Evolutionary conservation across 2,797 vertebrate genomes (phyloP).

Genomic region (Rhyacichthys aspro): DNA sequence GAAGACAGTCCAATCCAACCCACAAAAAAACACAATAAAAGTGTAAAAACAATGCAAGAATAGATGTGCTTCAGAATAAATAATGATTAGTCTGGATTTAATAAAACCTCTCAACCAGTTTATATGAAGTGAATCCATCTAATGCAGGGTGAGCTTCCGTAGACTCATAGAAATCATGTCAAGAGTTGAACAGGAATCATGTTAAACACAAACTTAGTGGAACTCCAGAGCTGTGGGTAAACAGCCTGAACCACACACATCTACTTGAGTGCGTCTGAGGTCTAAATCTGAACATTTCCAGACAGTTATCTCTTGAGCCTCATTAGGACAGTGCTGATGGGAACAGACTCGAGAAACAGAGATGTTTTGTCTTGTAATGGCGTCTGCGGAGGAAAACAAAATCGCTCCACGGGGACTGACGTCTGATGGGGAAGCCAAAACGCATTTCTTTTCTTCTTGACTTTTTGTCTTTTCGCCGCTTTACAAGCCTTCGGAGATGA

Average conservation of each 20-base stretch:
- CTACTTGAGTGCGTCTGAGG: conserved; percentile 7
- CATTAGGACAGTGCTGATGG: conserved; percentile 48
- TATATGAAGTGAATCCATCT: too few species aligned
- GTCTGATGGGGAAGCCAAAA: conserved; percentile 40
- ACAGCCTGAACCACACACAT: neutral
- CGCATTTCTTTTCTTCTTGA: conserved; percentile 26
- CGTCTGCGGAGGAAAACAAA: conserved; percentile 39
- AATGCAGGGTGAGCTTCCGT: neutral
- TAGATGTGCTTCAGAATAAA: too few species aligned
- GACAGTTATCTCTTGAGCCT: conserved; percentile 60
- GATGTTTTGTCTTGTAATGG: conserved; percentile 57
- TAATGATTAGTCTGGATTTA: too few species aligned
- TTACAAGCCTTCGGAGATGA: conserved; percentile 27
- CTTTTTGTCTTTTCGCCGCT: neutral
- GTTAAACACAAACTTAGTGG: neutral
- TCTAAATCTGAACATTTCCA: conserved; percentile 24
- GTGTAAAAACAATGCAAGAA: too few species aligned
- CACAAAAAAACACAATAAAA: too few species aligned
- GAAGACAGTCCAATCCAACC: too few species aligned
- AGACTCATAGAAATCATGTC: neutral
- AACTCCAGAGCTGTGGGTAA: neutral
- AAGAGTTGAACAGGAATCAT: neutral
- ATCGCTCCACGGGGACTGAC: conserved; percentile 48
- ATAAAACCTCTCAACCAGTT: too few species aligned
- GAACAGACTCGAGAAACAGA: conserved; percentile 32